Percentiles rank a stretch among this genome's conserved stretches.
Conservation (phyloP, 2,113 vertebrate genomes). For the Setophaga kirtlandii region DNA sequence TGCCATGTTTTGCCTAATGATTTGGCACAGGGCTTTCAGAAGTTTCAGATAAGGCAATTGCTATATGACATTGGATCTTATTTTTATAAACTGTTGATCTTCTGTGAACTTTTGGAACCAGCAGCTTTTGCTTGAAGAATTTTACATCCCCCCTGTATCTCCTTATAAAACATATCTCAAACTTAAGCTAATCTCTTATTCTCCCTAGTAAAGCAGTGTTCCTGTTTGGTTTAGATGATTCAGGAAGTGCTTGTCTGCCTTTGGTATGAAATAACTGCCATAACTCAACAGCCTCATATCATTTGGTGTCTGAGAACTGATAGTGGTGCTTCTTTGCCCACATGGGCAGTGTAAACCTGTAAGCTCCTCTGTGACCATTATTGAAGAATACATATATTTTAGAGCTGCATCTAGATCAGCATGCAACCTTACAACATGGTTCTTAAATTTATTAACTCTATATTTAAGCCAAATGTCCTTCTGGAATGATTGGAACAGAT, state of each 20-base stretch:
- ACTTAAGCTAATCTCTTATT: background rate
- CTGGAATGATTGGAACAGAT: background rate
- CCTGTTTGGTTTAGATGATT: background rate
- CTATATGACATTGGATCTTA: background rate
- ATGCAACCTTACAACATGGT: background rate
- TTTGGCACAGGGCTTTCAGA: background rate
- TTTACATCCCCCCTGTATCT: background rate
- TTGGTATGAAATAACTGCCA: background rate
- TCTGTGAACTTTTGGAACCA: background rate
- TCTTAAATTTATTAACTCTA: background rate
- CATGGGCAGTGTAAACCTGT: background rate
- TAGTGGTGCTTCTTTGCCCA: background rate
- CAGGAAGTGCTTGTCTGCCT: background rate
- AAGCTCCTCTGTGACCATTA: background rate
- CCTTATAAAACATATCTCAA: background rate
- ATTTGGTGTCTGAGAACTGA: background rate
- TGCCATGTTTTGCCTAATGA: background rate
- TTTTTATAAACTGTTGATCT: background rate
- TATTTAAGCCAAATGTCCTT: background rate
- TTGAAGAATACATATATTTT: background rate
- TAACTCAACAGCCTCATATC: background rate
- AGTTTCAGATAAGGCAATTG: background rate
- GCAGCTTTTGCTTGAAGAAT: background rate
- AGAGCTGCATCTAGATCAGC: background rate
- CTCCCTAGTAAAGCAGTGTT: background rate